phyloP scores from a whole-genome alignment of 2,113 vertebrate genomes.

The Xenus cinereus region DNA sequence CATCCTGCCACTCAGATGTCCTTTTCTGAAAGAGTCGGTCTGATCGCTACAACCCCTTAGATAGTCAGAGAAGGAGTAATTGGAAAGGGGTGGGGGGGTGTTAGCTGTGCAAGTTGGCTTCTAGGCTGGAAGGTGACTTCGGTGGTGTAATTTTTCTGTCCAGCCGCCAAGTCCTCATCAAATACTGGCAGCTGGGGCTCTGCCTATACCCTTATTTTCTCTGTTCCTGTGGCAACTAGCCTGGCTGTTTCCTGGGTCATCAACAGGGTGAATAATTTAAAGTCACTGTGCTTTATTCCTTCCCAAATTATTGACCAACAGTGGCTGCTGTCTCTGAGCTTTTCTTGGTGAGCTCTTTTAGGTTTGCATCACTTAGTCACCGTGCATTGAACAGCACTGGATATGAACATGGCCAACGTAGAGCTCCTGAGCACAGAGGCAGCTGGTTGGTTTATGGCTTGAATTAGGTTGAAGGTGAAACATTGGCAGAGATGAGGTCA shows the following conservation, averaged over 20 bases:
- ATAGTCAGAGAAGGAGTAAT: background rate
- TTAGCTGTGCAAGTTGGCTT: background rate
- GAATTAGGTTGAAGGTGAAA: background rate
- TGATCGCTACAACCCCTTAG: background rate
- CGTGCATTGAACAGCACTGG: accelerated
- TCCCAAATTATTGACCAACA: background rate
- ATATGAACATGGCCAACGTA: background rate
- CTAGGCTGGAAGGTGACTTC: background rate
- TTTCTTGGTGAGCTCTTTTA: background rate
- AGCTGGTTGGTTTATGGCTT: background rate
- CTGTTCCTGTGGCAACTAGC: background rate
- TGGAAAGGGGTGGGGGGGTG: background rate
- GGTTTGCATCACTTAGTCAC: background rate
- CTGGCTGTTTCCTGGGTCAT: background rate
- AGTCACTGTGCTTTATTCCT: background rate
- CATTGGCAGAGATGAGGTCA: background rate
- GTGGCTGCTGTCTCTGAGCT: background rate
- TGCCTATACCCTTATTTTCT: background rate
- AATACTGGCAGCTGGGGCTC: background rate
- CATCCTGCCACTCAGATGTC: background rate
- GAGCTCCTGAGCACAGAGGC: background rate
- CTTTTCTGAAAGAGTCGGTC: background rate
- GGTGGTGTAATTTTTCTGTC: background rate
- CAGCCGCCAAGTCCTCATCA: background rate
- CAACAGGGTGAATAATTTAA: background rate